These are phyloP conservation scores for Tolmerus cingulatus DNA, from an alignment of 2,888 invertebrate genomes.

Conservation along the genomic window DNA sequence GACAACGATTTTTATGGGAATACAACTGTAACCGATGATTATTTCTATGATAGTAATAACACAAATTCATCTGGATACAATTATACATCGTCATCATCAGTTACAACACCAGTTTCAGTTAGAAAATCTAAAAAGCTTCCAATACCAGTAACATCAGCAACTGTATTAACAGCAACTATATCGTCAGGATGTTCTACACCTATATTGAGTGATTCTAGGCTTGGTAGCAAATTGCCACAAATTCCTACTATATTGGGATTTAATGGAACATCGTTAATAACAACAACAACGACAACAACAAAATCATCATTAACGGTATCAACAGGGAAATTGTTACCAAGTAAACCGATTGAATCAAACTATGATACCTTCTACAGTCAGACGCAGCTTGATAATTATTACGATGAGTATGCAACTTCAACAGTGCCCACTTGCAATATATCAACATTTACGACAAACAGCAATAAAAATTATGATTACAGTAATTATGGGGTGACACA, in stretches of 20 bases:
- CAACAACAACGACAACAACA: background rate
- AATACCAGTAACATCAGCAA: background rate
- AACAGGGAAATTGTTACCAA: constrained; percentile 26
- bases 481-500: constrained; percentile 42
- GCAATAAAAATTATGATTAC: constrained; percentile 12
- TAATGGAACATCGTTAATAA: background rate
- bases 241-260: background rate
- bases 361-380: constrained; percentile 20
- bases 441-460: constrained; percentile 35
- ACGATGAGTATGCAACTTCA: constrained; percentile 7
- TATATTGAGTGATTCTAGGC: background rate
- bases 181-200: constrained; percentile 16
- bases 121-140: constrained; percentile 31
- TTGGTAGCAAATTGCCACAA: constrained; percentile 33
- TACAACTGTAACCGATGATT: constrained; percentile 17
- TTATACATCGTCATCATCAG: background rate
- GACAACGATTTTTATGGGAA: constrained; percentile 9
- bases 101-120: background rate
- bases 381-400: constrained; percentile 12
- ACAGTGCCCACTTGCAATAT: background rate
- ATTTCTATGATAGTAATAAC: constrained; percentile 14
- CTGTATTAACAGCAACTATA: background rate
- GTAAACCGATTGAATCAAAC: constrained; percentile 11
- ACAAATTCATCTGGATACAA: background rate
- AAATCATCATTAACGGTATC: background rate